A percentile compares a stretch with the other conserved stretches of the same genome.
Conservation (phyloP, 2,797 vertebrate genomes). For the Acipenser ruthenus region DNA sequence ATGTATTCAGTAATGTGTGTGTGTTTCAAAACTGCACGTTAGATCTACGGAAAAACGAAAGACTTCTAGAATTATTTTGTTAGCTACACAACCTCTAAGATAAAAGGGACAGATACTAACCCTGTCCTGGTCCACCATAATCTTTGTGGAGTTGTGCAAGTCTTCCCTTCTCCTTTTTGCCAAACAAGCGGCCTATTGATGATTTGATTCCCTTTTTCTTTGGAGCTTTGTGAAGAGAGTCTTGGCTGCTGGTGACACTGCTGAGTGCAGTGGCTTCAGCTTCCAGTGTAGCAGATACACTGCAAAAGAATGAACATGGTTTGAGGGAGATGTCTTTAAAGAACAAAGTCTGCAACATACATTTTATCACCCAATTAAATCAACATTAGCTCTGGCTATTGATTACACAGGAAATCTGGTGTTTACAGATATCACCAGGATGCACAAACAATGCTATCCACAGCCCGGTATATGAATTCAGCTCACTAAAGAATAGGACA, state of each 20-base stretch:
- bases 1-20: too few relatives aligned
- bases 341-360: too few relatives aligned
- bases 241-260: conserved; percentile 90
- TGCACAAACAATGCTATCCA: too few relatives aligned
- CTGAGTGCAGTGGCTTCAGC: conserved; percentile 82
- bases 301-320: conserved; percentile 34
- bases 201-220: conserved; percentile 99
- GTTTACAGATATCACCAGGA: too few relatives aligned
- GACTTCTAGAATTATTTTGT: not conserved
- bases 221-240: conserved; percentile 93
- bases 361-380: too few relatives aligned
- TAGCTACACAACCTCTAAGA: too few relatives aligned
- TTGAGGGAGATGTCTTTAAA: not conserved
- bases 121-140: conserved; percentile 56
- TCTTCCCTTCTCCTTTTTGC: conserved; percentile 96
- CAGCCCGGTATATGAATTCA: too few relatives aligned
- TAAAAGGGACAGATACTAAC: conserved; percentile 19
- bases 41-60: not conserved
- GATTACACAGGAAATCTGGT: too few relatives aligned
- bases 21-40: not conserved
- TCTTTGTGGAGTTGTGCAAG: conserved; percentile 84
- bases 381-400: too few relatives aligned
- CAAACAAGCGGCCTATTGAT: conserved; percentile 94
- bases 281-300: conserved; percentile 80
- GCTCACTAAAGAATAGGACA: too few relatives aligned